phyloP scores from a whole-genome alignment of 2,888 invertebrate species.

The Acanthopleura granulata region DNA sequence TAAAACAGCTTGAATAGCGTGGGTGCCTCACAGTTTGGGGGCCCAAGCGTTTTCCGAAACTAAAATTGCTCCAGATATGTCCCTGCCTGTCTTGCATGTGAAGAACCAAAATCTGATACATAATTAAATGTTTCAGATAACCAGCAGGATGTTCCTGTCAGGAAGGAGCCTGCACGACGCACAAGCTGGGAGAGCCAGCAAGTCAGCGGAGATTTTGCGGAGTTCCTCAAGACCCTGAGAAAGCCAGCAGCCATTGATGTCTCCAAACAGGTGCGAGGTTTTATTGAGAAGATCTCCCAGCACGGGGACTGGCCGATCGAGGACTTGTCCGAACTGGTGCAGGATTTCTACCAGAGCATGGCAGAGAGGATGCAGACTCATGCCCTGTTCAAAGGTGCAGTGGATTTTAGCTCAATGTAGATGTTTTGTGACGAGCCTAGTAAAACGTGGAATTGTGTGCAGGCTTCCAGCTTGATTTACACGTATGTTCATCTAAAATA shows the following conservation, averaged over 20 bases:
- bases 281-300: slow-evolving; percentile 67
- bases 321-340: slow-evolving; percentile 87
- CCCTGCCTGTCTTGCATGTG: no score
- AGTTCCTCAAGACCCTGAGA: slow-evolving; percentile 66
- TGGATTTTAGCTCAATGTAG: no score
- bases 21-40: no score
- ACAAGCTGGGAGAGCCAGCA: slow-evolving; percentile 67
- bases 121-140: background rate
- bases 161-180: slow-evolving; percentile 41
- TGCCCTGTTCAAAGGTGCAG: slow-evolving; percentile 68
- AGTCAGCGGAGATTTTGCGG: slow-evolving; percentile 68
- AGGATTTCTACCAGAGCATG: slow-evolving; percentile 88
- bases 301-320: slow-evolving; percentile 69
- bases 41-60: no score
- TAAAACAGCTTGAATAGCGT: no score
- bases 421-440: no score
- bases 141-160: background rate
- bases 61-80: no score
- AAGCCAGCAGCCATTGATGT: slow-evolving; percentile 71
- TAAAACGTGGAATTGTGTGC: no score
- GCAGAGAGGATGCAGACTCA: slow-evolving; percentile 78
- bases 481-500: no score
- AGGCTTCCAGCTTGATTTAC: no score
- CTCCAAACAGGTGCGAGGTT: slow-evolving; percentile 76
- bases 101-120: background rate